phyloP scores from a whole-genome alignment of 30 jellyfish, hydroid and myxozoan genomes.

The Aurelia aurita complex sp. Pacific region DNA sequence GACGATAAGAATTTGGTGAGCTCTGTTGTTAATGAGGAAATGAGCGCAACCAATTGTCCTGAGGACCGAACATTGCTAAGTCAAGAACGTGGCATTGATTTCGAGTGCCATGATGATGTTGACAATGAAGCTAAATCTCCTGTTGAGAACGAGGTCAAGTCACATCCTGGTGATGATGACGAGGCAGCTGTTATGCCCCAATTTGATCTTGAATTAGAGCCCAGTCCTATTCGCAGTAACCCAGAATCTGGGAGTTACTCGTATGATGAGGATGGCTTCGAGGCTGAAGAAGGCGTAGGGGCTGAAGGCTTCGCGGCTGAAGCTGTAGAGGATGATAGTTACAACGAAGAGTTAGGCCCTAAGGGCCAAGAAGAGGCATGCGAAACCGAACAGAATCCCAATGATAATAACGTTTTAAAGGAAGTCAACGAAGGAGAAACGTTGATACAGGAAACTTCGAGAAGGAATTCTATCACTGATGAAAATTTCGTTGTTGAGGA shows the following conservation, averaged over 20 bases:
- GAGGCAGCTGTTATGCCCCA: not conserved
- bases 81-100: too few species aligned
- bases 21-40: too few species aligned
- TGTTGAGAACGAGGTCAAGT: not conserved
- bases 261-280: slow-evolving; percentile 18
- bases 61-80: too few species aligned
- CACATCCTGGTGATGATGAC: not conserved
- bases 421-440: slow-evolving; percentile 11
- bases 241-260: slow-evolving; percentile 36
- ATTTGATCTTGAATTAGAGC: not conserved
- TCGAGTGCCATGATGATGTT: too few species aligned
- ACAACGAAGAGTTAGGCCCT: not conserved
- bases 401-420: not conserved
- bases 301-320: slow-evolving; percentile 1
- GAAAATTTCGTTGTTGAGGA: not conserved
- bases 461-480: not conserved
- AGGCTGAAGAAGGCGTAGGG: slow-evolving; percentile 44
- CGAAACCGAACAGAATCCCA: not conserved
- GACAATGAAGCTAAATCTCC: too few species aligned
- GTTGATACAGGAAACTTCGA: too few species aligned
- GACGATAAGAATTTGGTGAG: too few species aligned
- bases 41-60: too few species aligned
- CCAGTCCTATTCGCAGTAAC: slow-evolving; percentile 13
- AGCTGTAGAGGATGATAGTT: slow-evolving; percentile 39
- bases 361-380: not conserved